Base-by-base conservation (phyloP, 1,140 invertebrate genomes). In the Drosophila elegans region DNA sequence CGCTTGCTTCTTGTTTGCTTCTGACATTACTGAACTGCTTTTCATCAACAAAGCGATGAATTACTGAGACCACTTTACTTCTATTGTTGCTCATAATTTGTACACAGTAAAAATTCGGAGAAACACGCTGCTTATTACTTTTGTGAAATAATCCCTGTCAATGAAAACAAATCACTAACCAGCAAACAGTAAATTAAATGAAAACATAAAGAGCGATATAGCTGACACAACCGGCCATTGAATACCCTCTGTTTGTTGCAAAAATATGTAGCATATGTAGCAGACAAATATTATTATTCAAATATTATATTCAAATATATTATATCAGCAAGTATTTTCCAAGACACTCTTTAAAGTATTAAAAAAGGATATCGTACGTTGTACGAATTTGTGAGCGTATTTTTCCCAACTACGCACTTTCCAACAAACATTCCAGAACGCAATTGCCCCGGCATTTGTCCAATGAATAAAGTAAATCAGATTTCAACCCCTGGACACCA, bases 341-440 rank as follows among this genome's bases (percentile, higher is more conserved):
- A 21, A 21, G 16, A 21, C 16, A 0, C 1, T 21, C 1, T 21
- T 21, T 32, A 32, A 6, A 4, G 4, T 6, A 6, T 32, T 32
- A 32, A 32, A 32, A 32, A 32, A 32, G 29, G 29, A 32, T 36
- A 11, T 36, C 7, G 34, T 36, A 3, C 3, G 0, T 9, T 36
- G 34, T 36, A 36, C 11, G 34, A 9, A 36, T 36, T 9, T 2
- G 10, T 38, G 10, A 38, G 36, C 9, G 9, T 11, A 48, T 25
- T 48, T 36, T 45, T 12, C 4, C 4, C 5, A 38, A 41, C 63
- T 48, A 69, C 67, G 67, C 67, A 71, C 66, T 55, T 71, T 69
- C 36, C 21, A 41, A 38, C n/a, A 39, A 25, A n/a, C 64, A 56
- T 34, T 27, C 41, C 41, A 11, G 36, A 56, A 29, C 67, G 51